These are phyloP conservation scores for Athripsodes cinereus DNA, from an alignment of 2,888 invertebrate species.

Conservation along the genomic window DNA sequence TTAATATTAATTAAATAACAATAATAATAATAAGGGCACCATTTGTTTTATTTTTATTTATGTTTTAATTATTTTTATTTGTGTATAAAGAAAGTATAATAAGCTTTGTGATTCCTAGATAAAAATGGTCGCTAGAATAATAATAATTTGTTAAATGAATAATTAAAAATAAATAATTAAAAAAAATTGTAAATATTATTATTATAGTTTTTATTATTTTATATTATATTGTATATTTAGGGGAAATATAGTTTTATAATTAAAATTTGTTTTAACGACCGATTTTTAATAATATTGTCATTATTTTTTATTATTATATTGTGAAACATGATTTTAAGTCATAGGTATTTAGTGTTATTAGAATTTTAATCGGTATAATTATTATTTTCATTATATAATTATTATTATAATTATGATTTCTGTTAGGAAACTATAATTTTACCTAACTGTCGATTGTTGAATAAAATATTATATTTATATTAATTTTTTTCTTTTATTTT, in stretches of 20 bases:
- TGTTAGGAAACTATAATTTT: conserved; percentile 33
- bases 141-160: neutral
- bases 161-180: neutral
- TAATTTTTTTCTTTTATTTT: conserved; percentile 46
- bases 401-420: conserved; percentile 46
- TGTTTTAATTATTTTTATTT: no score
- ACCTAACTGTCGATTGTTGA: conserved; percentile 49
- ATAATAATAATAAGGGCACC: no score
- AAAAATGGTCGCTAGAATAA: conserved; percentile 21
- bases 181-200: conserved; percentile 1
- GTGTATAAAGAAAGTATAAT: neutral
- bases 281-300: neutral
- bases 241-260: conserved; percentile 32
- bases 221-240: conserved; percentile 25
- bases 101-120: conserved; percentile 22
- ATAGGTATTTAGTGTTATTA: conserved; percentile 41
- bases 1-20: no score
- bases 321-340: conserved; percentile 32
- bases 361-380: neutral
- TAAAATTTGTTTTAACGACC: no score
- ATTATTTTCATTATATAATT: conserved; percentile 38
- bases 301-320: conserved; percentile 4
- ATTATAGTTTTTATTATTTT: no score
- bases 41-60: no score
- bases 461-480: conserved; percentile 56